Conservation (phyloP, 1,140 invertebrate genomes). For the Hylyphantes graminicola region DNA sequence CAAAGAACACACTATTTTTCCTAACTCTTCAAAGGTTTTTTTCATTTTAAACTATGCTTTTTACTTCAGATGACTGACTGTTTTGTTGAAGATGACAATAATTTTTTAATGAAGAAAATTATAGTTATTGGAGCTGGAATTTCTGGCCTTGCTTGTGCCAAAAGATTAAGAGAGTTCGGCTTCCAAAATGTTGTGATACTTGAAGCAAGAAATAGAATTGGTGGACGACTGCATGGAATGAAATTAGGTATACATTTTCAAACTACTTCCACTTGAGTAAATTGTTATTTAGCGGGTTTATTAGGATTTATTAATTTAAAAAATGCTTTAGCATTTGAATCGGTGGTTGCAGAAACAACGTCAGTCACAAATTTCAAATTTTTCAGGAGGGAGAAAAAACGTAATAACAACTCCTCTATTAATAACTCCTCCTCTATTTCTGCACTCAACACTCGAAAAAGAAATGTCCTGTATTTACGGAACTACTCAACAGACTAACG, state of each 20-base stretch:
- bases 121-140: constrained; percentile 88
- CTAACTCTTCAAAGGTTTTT: no score
- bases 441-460: no score
- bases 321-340: neutral
- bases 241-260: constrained; percentile 9
- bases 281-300: neutral
- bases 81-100: neutral
- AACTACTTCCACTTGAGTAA: neutral
- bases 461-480: no score
- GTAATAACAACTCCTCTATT: no score
- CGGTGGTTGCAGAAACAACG: no score
- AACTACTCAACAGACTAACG: no score
- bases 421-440: no score
- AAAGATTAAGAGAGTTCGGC: constrained; percentile 77
- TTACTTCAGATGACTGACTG: constrained; percentile 9
- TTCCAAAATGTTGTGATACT: constrained; percentile 73
- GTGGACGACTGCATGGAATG: constrained; percentile 75
- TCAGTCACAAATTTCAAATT: no score
- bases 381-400: no score
- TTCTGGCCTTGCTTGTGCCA: constrained; percentile 85
- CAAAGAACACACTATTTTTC: no score
- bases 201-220: constrained; percentile 79
- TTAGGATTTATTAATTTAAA: neutral
- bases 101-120: constrained; percentile 70
- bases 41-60: neutral